Evolutionary conservation across 1,140 invertebrate genomes (phyloP), one percentile per base, ranked within the genome.

Genomic region (Euwallacea fornicatus): DNA sequence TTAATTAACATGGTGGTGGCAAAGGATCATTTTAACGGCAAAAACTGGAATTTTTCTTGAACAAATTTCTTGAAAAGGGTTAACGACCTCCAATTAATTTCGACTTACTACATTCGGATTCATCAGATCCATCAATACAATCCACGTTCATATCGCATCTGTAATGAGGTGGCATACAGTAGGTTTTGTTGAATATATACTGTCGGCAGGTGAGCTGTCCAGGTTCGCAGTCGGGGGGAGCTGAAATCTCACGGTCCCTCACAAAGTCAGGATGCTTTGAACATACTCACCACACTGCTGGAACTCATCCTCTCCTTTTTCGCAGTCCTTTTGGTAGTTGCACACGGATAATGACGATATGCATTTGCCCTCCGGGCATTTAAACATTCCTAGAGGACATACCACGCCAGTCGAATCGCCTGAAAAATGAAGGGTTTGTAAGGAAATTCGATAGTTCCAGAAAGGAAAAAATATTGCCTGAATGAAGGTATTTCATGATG

Each of bases 161-260:
- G 83, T 94, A 89, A 83, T 97, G 90, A 61, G 89, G 89, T 50
- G 94, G 93, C 78, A 96, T 91, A 82, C 95, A 97, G 82, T 95
- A 97, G 9, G 94, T 95, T 83, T 93, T 93, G 84, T 97, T 97
- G 85, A 92, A 97, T 75, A 93, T 89, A 84, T 97, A 96, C 83
- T 96, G 92, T 13, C 90, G 87, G 83, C 95, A 96, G 7, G 93
- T 90, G 74, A 95, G 86, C 83, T 96, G 92, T 0, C 92, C 91
- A 7, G 88, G 83, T 70, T 94, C 93, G 79, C 94, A 97, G 74
- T 95, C 93, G 16, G 95, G 95, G 16, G 94, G 93, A 59, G 93
- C 94, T 96, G 86, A 77, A 82, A 65, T 56, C 4, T 33, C 21
- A 33, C 21, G 21, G 21, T 33, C 21, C 21, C 21, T 33, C 11